Evolutionary conservation across 2,113 vertebrate genomes (phyloP).

Genomic region (Nerophis ophidion): DNA sequence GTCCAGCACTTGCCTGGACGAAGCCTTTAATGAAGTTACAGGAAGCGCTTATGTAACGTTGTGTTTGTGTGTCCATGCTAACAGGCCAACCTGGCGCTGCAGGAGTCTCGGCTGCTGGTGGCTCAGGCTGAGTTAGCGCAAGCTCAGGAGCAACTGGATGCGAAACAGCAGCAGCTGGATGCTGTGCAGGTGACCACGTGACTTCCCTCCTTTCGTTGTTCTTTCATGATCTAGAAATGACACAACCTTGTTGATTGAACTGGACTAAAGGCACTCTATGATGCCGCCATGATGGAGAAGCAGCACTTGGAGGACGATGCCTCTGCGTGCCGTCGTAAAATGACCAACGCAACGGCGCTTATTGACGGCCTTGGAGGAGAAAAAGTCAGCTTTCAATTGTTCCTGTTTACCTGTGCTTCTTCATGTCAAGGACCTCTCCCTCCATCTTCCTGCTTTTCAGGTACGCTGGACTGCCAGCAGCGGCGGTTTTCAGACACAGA

Average conservation of each 20-base stretch:
- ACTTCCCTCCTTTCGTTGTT: too few relatives aligned
- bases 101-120: conserved; percentile 72
- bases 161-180: conserved; percentile 76
- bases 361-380: conserved; percentile 79
- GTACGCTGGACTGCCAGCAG: conserved; percentile 81
- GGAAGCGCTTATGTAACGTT: background rate
- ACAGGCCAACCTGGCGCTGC: conserved; percentile 78
- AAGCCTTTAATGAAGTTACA: background rate
- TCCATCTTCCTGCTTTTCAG: conserved; percentile 35
- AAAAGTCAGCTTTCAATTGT: conserved; percentile 62
- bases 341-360: conserved; percentile 76
- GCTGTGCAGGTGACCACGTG: conserved; percentile 62
- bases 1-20: too few relatives aligned
- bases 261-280: conserved; percentile 67
- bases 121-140: conserved; percentile 71
- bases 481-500: conserved; percentile 75
- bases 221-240: too few relatives aligned
- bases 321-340: conserved; percentile 73
- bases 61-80: conserved; percentile 1
- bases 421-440: background rate
- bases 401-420: background rate
- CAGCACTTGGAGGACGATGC: conserved; percentile 76
- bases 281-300: conserved; percentile 76
- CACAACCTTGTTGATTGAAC: too few relatives aligned
- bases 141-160: conserved; percentile 76